Evolutionary conservation across 2,113 vertebrate species (phyloP).

Genomic region (Nothobranchius kuhntae): DNA sequence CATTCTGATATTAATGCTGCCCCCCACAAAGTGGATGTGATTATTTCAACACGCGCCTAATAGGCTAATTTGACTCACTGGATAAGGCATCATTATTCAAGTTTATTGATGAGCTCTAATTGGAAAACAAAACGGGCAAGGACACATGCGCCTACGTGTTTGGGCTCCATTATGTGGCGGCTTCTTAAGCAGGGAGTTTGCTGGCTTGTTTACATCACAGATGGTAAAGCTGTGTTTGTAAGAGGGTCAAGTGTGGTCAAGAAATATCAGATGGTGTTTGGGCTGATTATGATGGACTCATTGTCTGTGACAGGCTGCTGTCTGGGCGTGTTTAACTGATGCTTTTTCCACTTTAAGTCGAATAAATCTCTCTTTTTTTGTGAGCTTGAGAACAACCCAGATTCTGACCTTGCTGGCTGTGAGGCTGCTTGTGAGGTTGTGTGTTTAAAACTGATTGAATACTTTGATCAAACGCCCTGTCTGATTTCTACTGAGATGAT

Average conservation of each 20-base stretch:
- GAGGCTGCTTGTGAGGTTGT: constrained; percentile 47
- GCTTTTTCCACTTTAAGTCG: too few relatives aligned
- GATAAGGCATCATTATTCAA: constrained; percentile 14
- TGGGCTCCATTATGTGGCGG: constrained; percentile 31
- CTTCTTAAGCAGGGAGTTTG: constrained; percentile 30
- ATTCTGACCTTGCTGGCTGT: constrained; percentile 46
- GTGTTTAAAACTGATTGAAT: constrained; percentile 62
- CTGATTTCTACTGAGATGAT: constrained; percentile 80
- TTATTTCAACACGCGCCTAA: constrained; percentile 24
- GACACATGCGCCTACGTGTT: neutral
- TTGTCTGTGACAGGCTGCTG: constrained; percentile 12
- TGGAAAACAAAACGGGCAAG: constrained; percentile 28
- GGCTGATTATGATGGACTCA: neutral
- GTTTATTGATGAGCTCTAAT: constrained; percentile 37
- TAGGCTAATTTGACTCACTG: constrained; percentile 15
- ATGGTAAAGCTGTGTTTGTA: constrained; percentile 21
- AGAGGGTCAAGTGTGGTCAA: constrained; percentile 46
- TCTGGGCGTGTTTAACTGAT: neutral
- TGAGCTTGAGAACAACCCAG: constrained; percentile 18
- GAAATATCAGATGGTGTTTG: constrained; percentile 18
- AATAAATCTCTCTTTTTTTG: constrained; percentile 2
- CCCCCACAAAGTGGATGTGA: constrained; percentile 14
- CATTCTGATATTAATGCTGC: constrained; percentile 22
- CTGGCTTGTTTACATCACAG: constrained; percentile 48
- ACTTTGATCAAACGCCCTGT: constrained; percentile 79